Evolutionary conservation across 2,113 vertebrate species (phyloP), one percentile per base, ranked within the genome.

Genomic region (Haplochromis burtoni): DNA sequence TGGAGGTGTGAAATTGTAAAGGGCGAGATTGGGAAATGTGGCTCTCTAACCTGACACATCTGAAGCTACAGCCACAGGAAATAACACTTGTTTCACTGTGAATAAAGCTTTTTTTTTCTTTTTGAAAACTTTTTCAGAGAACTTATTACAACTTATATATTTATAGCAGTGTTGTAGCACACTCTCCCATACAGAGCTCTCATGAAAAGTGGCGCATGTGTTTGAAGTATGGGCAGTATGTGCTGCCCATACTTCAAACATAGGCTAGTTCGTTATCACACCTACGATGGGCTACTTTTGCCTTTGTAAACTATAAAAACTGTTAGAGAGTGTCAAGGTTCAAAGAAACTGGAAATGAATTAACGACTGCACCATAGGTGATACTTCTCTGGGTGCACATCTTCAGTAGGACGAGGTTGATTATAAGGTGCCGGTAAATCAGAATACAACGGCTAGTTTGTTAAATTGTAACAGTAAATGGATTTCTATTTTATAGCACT

Each of bases 121-220:
- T 17, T 61, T 61, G 5, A 17, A 54, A 24, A 17, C 8, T 3
- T 19, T 61, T 63, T 63, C 0, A 33, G 5, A 19, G 1, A 33
- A 33, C 16, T 33, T 63, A 55, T 54, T 49, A 49, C 47, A 49
- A 49, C 1, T 49, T 49, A 49, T 49, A 19, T 19, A 13, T 9
- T 61, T 17, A 61, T 17, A 31, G 5, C 3, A 33, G 14, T 61
- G 3, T 59, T 59, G 26, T 29, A 14, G 1, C 1, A 29, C 8
- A 14, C 7, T 14, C 24, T 57, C 12, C 8, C 21, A 24, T 0
- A 55, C 54, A 55, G 21, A 55, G 12, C 24, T 57, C 21, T 57
- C 1, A 16, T 5, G 12, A 12, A 1, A 26, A 57, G 2, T 57
- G 26, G 26, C 7, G 2, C 1, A 13, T 59, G 24, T 29, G 24